These are phyloP conservation scores for Natator depressus DNA, from an alignment of 2,113 vertebrate genomes.

Conservation along the genomic window DNA sequence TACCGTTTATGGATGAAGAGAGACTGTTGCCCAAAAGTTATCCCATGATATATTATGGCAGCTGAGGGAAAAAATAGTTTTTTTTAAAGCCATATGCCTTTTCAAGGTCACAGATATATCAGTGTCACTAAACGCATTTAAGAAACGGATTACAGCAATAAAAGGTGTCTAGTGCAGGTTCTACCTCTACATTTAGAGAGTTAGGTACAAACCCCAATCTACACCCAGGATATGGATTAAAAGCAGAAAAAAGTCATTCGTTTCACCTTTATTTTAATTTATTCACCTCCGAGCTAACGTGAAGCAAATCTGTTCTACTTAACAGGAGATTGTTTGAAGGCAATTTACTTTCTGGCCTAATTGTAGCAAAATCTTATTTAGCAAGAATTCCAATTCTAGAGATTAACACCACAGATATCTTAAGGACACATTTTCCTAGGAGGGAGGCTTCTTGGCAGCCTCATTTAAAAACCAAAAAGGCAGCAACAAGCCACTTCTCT, in stretches of 20 bases:
- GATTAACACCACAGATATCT: not conserved
- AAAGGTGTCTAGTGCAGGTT: not conserved
- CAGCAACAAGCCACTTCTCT: constrained; percentile 74
- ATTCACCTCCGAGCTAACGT: not conserved
- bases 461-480: constrained; percentile 60
- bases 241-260: not conserved
- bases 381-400: constrained; percentile 13
- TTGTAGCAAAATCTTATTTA: constrained; percentile 14
- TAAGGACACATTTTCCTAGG: not conserved
- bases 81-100: not conserved
- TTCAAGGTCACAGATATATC: constrained; percentile 19
- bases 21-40: not conserved
- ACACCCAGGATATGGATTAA: not conserved
- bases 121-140: not conserved
- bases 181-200: constrained; percentile 3
- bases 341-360: constrained; percentile 34
- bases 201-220: constrained; percentile 8
- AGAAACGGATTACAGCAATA: constrained; percentile 5
- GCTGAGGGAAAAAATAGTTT: not conserved
- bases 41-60: not conserved
- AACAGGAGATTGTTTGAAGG: not conserved
- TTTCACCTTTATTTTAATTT: rapidly evolving
- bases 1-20: not conserved
- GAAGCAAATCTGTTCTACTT: not conserved
- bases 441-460: constrained; percentile 62